Evolutionary conservation across 2,797 vertebrate genomes (phyloP), one percentile per base, ranked within the genome.

Genomic region (Myotis planiceps): DNA sequence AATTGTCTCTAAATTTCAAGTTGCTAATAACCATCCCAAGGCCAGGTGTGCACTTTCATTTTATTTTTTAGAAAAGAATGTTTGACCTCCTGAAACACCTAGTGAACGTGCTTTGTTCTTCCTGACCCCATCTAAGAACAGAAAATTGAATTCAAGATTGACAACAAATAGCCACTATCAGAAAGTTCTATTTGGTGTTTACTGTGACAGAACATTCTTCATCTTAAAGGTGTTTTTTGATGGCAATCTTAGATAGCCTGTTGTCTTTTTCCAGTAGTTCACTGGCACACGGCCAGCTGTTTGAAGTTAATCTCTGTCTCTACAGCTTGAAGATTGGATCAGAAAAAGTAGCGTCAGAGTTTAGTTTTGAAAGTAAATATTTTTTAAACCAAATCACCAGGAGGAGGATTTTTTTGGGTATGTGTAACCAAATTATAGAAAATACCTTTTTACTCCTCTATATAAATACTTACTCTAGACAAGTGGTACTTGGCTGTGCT

Each of bases 271-370:
- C 37, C 72, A 29, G 78, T 65, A 65, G 6, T 80, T 92, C 9
- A 45, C 51, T 79, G 34, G n/a, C 9, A 34, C 86, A 37, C 29
- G 45, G 15, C 3, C 39, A 63, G 12, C 49, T 18, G 78, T 68
- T 96, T 93, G 69, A 80, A 94, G 63, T 58, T 95, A 37, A 79
- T 75, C 85, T 76, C 65, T 93, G 8, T 60, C 88, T 92, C 37
- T 53, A 60, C 8, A 79, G 55, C n/a, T 93, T 79, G 23, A 86
- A 75, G 18, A 87, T 6, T 69, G 27, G 85, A 74, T 91, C 34
- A 82, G 32, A 51, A 85, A 92, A 89, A 79, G 51, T 53, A 72
- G 27, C 29, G 53, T 13, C 69, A 14, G 72, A 65, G 32, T 79
- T 92, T 91, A 68, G 18, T 71, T 90, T 86, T 80, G 34, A 90